Evolutionary conservation across 2,797 vertebrate genomes (phyloP).

Genomic region (Sebastes goodei): DNA sequence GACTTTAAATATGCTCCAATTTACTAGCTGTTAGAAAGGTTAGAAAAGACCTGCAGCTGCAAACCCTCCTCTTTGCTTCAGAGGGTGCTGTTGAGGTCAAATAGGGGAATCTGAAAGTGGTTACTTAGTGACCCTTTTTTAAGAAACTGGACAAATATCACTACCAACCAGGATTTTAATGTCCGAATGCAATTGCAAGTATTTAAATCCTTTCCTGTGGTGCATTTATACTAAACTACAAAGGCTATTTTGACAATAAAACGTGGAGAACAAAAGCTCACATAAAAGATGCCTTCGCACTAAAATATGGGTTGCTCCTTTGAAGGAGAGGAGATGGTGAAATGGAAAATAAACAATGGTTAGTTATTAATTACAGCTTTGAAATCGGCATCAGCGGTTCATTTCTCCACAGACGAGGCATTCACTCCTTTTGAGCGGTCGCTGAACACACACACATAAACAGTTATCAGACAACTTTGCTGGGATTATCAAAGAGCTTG

Average conservation of each 20-base stretch:
- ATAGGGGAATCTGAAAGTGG: not conserved
- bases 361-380: conserved; percentile 48
- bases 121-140: not conserved
- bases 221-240: not conserved
- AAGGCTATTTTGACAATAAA: conserved; percentile 15
- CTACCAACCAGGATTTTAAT: not conserved
- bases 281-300: conserved; percentile 6
- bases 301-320: conserved; percentile 6
- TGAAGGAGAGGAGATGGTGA: conserved; percentile 18
- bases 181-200: not conserved
- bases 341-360: conserved; percentile 36
- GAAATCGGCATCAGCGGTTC: conserved; percentile 19
- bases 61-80: conserved; percentile 14
- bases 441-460: conserved; percentile 34
- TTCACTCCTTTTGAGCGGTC: conserved; percentile 9
- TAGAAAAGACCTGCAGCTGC: not conserved
- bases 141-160: not conserved
- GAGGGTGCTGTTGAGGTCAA: conserved; percentile 38
- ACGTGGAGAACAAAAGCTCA: not conserved
- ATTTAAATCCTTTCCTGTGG: not conserved
- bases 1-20: not conserved
- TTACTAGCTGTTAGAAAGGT: not conserved
- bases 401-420: not conserved
- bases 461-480: conserved; percentile 42
- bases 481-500: conserved; percentile 37